Percentiles rank a stretch among this genome's conserved stretches.
Evolutionary conservation across 2,888 invertebrate genomes (phyloP).

Genomic region (Penaeus monodon): DNA sequence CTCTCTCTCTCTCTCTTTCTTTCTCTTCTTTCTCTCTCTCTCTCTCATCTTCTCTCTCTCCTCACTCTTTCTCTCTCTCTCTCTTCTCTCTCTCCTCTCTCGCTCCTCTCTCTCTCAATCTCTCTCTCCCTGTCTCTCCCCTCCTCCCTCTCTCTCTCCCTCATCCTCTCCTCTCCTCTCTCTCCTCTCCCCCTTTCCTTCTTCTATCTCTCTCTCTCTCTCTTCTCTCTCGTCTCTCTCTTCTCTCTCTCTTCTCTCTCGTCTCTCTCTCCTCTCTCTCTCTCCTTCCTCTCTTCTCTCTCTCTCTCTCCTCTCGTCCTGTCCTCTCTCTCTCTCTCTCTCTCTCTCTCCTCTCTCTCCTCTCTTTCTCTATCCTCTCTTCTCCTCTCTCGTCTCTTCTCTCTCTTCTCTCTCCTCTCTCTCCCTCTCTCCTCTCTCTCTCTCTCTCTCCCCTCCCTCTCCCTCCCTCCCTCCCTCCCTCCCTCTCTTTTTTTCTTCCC

Average conservation of each 20-base stretch:
- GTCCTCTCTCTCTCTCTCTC: not conserved
- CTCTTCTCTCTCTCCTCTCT: too few relatives aligned
- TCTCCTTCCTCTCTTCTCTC: slow-evolving; percentile 9
- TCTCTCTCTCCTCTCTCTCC: too few relatives aligned
- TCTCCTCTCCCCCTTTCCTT: not conserved
- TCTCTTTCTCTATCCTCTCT: too few relatives aligned
- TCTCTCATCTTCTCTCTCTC: too few relatives aligned
- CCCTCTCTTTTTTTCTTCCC: not conserved
- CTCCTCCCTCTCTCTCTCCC: not conserved
- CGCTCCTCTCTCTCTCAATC: too few relatives aligned
- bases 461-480: not conserved
- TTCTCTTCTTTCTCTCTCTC: too few relatives aligned
- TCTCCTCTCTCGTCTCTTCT: too few relatives aligned
- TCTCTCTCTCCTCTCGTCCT: not conserved
- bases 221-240: not conserved
- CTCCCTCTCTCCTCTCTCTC: slow-evolving; percentile 7
- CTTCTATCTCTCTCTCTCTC: not conserved
- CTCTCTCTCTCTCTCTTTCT: too few relatives aligned
- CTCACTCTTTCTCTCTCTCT: accelerated
- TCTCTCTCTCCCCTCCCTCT: not conserved
- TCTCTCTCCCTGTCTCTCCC: too few relatives aligned
- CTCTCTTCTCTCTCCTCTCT: not conserved
- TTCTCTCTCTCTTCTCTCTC: not conserved
- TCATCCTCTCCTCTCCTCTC: not conserved
- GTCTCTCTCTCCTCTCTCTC: not conserved